Conservation (phyloP, 1,140 invertebrate species). For the Chionoecetes opilio region DNA sequence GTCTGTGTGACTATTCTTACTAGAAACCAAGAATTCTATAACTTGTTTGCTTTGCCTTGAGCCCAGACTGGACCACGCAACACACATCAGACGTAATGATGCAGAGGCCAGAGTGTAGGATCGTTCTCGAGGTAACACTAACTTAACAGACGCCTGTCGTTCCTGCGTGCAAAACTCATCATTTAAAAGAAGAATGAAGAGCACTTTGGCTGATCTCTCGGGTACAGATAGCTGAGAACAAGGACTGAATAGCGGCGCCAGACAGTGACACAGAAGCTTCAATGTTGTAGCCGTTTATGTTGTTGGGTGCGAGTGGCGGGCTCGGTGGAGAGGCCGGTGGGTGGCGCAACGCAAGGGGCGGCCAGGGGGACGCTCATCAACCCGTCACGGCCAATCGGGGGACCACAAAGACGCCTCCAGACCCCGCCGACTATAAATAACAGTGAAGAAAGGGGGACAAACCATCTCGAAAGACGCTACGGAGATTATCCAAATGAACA, state of each 20-base stretch:
- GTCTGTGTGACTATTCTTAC: too few species aligned
- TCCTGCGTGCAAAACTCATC: not conserved
- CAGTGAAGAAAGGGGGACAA: slow-evolving; percentile 6
- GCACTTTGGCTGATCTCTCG: not conserved
- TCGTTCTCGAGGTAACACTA: too few species aligned
- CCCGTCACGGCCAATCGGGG: slow-evolving; percentile 22
- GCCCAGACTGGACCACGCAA: too few species aligned
- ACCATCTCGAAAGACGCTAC: not conserved
- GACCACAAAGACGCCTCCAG: slow-evolving; percentile 24
- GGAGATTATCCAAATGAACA: not conserved
- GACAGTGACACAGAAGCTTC: slow-evolving; percentile 17
- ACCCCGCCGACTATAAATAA: slow-evolving; percentile 6
- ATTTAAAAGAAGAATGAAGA: not conserved
- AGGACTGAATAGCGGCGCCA: slow-evolving; percentile 4
- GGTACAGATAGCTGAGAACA: not conserved
- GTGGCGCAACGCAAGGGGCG: not conserved
- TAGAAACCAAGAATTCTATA: too few species aligned
- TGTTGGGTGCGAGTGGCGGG: not conserved
- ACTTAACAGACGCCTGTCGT: not conserved
- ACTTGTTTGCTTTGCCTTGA: too few species aligned
- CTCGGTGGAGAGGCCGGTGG: not conserved
- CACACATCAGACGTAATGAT: not conserved
- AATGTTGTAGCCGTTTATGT: slow-evolving; percentile 20
- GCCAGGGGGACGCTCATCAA: slow-evolving; percentile 11
- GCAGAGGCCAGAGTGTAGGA: not conserved